phyloP scores from a whole-genome alignment of 2,888 invertebrate genomes.

The Teleiodes luculella region DNA sequence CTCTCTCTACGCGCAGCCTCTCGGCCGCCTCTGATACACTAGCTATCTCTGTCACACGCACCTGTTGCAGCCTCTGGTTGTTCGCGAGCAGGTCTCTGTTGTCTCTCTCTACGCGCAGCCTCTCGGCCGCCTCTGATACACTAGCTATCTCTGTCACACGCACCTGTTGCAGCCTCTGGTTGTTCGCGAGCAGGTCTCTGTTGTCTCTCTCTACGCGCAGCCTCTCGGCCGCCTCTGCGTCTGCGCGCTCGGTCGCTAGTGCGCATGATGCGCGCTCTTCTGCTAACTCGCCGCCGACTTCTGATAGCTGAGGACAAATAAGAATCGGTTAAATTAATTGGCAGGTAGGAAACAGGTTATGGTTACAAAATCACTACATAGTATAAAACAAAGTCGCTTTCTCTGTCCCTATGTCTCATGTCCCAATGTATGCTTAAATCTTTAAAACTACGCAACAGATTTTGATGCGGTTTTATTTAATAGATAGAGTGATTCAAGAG shows the following conservation, averaged over 20 bases:
- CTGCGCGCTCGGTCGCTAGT: conserved; percentile 92
- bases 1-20: conserved; percentile 90
- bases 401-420: too few species aligned
- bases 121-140: conserved; percentile 86
- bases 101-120: conserved; percentile 92
- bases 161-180: conserved; percentile 84
- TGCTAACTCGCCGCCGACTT: conserved; percentile 93
- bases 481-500: too few species aligned
- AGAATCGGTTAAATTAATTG: not conserved
- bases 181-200: conserved; percentile 86
- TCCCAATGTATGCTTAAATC: too few species aligned
- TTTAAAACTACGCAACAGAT: too few species aligned
- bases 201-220: conserved; percentile 92
- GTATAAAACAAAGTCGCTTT: too few species aligned
- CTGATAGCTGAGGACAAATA: conserved; percentile 84
- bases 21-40: conserved; percentile 93
- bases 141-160: conserved; percentile 37
- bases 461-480: too few species aligned
- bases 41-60: conserved; percentile 81
- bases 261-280: conserved; percentile 95
- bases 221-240: conserved; percentile 93
- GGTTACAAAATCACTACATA: too few species aligned
- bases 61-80: conserved; percentile 86
- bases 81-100: too few species aligned
- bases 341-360: not conserved